A percentile compares a stretch with the other conserved stretches of the same genome.
Conservation (phyloP, 1,140 invertebrate species). For the Acromyrmex charruanus region DNA sequence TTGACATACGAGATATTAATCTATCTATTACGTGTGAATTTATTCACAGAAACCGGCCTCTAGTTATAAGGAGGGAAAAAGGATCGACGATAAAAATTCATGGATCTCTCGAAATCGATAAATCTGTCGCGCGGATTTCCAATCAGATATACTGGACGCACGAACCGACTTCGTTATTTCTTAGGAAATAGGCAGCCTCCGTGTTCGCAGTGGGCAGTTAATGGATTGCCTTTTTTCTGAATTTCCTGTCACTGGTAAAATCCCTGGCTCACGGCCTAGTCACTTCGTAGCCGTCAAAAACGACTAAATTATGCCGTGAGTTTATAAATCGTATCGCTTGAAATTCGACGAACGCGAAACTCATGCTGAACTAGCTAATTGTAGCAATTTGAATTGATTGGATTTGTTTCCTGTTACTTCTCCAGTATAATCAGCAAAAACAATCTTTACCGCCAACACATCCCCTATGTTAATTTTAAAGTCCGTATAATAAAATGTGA, state of each 20-base stretch:
- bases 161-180: constrained; percentile 66
- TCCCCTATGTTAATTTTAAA: neutral
- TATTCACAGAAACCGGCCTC: neutral
- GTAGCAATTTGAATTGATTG: neutral
- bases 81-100: constrained; percentile 76
- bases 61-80: neutral
- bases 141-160: constrained; percentile 44
- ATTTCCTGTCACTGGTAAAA: constrained; percentile 33
- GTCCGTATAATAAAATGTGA: too few species aligned
- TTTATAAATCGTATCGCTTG: neutral
- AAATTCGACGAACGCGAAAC: constrained; percentile 25
- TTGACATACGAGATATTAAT: neutral
- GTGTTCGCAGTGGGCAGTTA: constrained; percentile 51
- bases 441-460: neutral
- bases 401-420: constrained; percentile 3
- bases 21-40: neutral
- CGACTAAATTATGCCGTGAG: constrained; percentile 29
- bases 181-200: constrained; percentile 24
- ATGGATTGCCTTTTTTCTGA: constrained; percentile 64
- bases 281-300: neutral
- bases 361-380: neutral
- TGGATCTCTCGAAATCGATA: constrained; percentile 67
- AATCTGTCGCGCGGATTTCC: constrained; percentile 58
- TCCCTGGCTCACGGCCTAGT: neutral
- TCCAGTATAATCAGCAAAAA: neutral